Conservation (phyloP, 1,140 invertebrate species). For the Cyclargus thomasi region DNA sequence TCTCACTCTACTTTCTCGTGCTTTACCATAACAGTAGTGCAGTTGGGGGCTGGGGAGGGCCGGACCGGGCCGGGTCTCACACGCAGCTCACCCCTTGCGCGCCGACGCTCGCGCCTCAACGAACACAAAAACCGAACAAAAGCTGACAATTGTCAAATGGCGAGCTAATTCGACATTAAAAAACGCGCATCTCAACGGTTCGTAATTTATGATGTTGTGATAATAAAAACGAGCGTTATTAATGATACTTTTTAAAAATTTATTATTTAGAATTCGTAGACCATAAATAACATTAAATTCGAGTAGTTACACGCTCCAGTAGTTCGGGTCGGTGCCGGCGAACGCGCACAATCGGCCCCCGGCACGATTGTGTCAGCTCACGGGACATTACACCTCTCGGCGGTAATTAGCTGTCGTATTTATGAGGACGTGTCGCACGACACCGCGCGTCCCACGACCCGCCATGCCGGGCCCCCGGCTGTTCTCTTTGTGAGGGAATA, state of each 20-base stretch:
- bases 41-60: too few species aligned
- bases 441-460: not conserved
- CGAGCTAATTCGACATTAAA: conserved; percentile 68
- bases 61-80: not conserved
- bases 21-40: too few species aligned
- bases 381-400: not conserved
- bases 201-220: conserved; percentile 68
- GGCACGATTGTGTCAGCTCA: not conserved
- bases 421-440: not conserved
- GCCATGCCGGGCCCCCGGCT: too few species aligned
- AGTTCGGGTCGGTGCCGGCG: conserved; percentile 44
- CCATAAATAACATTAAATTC: conserved; percentile 51
- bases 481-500: too few species aligned
- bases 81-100: conserved; percentile 36
- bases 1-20: too few species aligned
- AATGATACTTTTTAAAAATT: conserved; percentile 55
- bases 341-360: conserved; percentile 45
- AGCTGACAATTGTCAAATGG: conserved; percentile 51
- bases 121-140: conserved; percentile 49
- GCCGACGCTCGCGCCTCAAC: conserved; percentile 45
- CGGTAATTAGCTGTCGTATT: not conserved
- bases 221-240: conserved; percentile 50
- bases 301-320: conserved; percentile 55
- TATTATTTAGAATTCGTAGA: conserved; percentile 45
- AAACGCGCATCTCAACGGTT: conserved; percentile 66